Base-by-base conservation (phyloP, 2,797 vertebrate genomes). In the Knipowitschia caucasica region DNA sequence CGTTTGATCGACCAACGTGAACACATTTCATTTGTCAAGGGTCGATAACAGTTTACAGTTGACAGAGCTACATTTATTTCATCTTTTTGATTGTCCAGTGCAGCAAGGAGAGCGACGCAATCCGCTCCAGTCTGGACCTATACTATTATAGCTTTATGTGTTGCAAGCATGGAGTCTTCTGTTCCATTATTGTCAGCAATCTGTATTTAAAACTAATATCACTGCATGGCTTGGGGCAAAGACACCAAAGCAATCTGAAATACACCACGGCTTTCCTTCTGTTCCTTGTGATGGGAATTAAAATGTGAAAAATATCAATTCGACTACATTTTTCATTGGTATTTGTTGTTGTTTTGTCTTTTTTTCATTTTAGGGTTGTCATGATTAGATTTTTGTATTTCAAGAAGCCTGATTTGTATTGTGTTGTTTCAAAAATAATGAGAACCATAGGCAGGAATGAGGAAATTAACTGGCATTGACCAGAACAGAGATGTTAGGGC, bases 11-110 rank as follows among this genome's bases (percentile, higher is more conserved):
- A 99, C 96, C 95, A 95, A 94, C 92, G 88, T 86, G 93, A 96
- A 96, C 93, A 95, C 93, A 98, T 96, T 96, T 96, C 90, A 98
- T 99, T 97, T 95, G 92, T 73, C 81, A 89, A 88, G 92, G 93
- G 97, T 98, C 95, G 95, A 98, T 98, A 98, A 94, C 91, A 92
- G 93, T 98, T 98, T 96, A 95, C 92, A 92, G 93, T 92, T 91
- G 94, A 95, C 93, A 92, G 92, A 95, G 91, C 89, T 90, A 85
- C 89, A 91, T 95, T 95, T 93, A 91, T 96, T 95, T 94, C 66
- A 84, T 83, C 69, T 67, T 83, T 94, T 89, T 94, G 94, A 96
- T 94, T 94, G 93, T 94, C 77, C 88, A 89, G 18, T 18, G 8
- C 36, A 4, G 86, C 80, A 25, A 59, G 78, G 71, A 49, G 64